Evolutionary conservation across 2,888 invertebrate species (phyloP), one percentile per base, ranked within the genome.

Genomic region (Brenthis hecate): DNA sequence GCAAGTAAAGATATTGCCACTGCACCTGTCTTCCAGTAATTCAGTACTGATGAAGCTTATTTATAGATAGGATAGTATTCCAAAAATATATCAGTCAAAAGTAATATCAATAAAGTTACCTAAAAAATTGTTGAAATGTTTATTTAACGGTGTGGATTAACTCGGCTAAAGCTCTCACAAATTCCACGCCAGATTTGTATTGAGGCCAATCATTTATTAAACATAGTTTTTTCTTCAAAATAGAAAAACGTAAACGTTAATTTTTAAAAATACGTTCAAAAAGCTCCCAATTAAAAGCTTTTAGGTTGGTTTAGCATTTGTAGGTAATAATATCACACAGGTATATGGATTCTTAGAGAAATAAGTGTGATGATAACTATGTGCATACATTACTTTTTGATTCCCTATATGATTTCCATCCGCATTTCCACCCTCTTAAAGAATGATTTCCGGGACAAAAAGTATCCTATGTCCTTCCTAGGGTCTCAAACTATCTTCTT

Each of bases 111-210:
- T 71, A 71, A 71, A 66, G 66, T 69, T 64, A 51, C 16, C 51
- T 61, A 71, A 71, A 71, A 71, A 65, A 66, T 68, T 56, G 64
- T 70, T 62, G 56, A 68, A 72, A 68, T 68, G 70, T 72, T 70
- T 72, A 70, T 68, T 68, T 72, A 72, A 72, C 70, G 68, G 64
- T 64, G 47, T 54, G 69, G 66, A 71, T 71, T 71, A 71, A 58
- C 58, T 62, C 58, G 53, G 53, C 55, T 58, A 54, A 63, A 70
- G 66, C 72, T 72, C 66, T 70, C 66, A 66, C 68, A 53, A 60
- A 70, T 66, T 70, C 70, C 68, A 68, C 56, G 66, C 70, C 68
- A 58, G 70, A 68, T 70, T 70, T 66, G 66, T 66, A 70, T 72
- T 68, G 68, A 60, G 70, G 63, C 19, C 72, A 68, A 70, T 68